Evolutionary conservation across 2,797 vertebrate species (phyloP).

Genomic region (Paramormyrops hopkinsi): DNA sequence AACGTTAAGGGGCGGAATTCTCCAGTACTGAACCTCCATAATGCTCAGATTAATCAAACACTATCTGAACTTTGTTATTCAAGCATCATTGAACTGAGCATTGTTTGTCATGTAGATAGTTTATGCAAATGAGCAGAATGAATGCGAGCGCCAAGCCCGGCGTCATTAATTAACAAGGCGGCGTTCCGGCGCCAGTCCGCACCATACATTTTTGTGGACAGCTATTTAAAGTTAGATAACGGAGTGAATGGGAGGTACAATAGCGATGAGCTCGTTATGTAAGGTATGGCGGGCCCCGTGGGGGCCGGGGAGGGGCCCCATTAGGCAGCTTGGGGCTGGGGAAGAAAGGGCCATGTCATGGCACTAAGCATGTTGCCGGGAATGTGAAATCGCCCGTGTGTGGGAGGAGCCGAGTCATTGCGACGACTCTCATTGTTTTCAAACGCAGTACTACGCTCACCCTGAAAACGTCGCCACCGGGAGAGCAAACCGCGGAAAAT

Average conservation of each 20-base stretch:
- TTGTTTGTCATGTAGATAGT: slow-evolving; percentile 51
- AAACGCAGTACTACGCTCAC: not conserved
- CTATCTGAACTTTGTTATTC: slow-evolving; percentile 61
- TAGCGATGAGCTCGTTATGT: slow-evolving; percentile 22
- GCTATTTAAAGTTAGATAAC: slow-evolving; percentile 36
- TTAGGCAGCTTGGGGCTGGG: not conserved
- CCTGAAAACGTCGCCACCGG: not conserved
- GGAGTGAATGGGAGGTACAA: slow-evolving; percentile 27
- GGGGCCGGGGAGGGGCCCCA: not conserved
- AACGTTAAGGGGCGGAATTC: slow-evolving; percentile 17
- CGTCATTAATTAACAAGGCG: slow-evolving; percentile 42
- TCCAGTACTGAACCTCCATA: slow-evolving; percentile 38
- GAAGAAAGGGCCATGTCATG: not conserved
- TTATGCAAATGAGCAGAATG: slow-evolving; percentile 47
- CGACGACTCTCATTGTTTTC: not conserved
- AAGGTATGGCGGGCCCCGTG: not conserved
- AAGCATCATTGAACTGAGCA: slow-evolving; percentile 56
- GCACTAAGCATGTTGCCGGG: not conserved
- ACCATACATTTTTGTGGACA: slow-evolving; percentile 23
- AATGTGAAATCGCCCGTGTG: too few relatives aligned
- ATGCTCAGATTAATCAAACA: slow-evolving; percentile 47
- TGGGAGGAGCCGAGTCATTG: not conserved
- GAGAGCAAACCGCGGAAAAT: not conserved
- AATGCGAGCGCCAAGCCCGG: slow-evolving; percentile 39
- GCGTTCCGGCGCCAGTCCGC: slow-evolving; percentile 28